These are phyloP conservation scores for Hippocampus guttulatus DNA, from an alignment of 2,113 vertebrate genomes.

Conservation along the genomic window DNA sequence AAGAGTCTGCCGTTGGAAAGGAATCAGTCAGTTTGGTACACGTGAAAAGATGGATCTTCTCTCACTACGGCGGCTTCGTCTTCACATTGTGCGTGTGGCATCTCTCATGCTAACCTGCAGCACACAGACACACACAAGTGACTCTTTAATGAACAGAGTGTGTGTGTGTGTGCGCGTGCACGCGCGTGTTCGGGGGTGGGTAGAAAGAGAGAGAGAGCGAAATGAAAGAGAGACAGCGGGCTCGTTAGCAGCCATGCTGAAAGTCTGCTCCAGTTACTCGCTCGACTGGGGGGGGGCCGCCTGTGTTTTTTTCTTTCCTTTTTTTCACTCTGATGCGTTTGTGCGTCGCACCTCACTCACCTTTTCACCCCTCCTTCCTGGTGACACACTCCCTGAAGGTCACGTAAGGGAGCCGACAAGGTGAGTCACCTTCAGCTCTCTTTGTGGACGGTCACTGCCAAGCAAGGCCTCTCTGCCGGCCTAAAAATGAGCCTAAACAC, in stretches of 20 bases:
- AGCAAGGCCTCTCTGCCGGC: too few relatives aligned
- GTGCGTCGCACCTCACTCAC: conserved; percentile 35
- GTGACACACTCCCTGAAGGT: conserved; percentile 69
- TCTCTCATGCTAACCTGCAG: conserved; percentile 64
- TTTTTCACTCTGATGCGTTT: conserved; percentile 35
- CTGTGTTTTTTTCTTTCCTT: conserved; percentile 28
- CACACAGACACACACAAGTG: conserved; percentile 43
- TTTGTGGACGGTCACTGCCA: neutral
- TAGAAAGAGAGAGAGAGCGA: conserved; percentile 34
- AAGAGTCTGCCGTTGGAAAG: conserved; percentile 6
- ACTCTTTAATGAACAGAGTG: conserved; percentile 20
- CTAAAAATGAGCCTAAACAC: neutral
- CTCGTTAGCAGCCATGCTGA: conserved; percentile 66
- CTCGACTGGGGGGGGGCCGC: conserved; percentile 52
- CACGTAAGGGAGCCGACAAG: conserved; percentile 64
- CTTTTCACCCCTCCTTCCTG: conserved; percentile 55
- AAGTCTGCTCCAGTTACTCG: conserved; percentile 65
- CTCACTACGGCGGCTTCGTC: conserved; percentile 36
- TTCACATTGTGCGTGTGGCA: conserved; percentile 45
- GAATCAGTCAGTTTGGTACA: conserved; percentile 1
- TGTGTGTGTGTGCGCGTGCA: conserved; percentile 1
- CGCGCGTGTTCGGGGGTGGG: neutral
- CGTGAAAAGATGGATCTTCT: conserved; percentile 7
- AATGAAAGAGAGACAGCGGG: conserved; percentile 44
- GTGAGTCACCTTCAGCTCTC: conserved; percentile 54